Evolutionary conservation across 2,888 invertebrate species (phyloP).

Genomic region (Callinectes sapidus): DNA sequence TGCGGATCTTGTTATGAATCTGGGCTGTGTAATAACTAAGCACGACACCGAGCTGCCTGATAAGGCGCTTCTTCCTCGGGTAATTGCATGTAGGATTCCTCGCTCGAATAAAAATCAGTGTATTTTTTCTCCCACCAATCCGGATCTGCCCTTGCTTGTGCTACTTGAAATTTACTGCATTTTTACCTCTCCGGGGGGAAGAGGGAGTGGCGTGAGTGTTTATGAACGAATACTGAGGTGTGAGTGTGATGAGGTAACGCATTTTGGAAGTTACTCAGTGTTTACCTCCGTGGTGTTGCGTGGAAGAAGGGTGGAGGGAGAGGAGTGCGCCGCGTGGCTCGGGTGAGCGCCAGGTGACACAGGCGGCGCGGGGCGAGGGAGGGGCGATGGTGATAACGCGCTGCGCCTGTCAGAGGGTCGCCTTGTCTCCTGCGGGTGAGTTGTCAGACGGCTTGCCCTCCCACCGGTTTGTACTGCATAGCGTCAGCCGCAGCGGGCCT

Average conservation of each 20-base stretch:
- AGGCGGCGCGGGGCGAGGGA: constrained; percentile 9
- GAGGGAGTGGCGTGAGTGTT: neutral
- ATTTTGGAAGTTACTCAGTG: neutral
- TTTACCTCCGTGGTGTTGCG: neutral
- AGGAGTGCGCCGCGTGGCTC: neutral
- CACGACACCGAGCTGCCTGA: neutral
- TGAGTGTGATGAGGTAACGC: neutral
- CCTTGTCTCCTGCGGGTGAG: neutral
- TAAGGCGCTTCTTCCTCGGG: neutral
- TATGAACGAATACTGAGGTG: neutral
- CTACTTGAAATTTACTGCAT: neutral
- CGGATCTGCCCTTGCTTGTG: neutral
- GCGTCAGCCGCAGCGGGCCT: neutral
- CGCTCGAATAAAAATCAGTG: neutral
- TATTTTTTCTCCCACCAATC: neutral
- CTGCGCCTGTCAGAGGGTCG: neutral
- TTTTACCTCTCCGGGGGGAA: neutral
- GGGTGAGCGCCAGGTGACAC: neutral
- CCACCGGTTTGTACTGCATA: neutral
- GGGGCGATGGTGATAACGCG: neutral
- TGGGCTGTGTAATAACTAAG: neutral
- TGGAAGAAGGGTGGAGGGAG: neutral
- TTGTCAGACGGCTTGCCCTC: constrained; percentile 1
- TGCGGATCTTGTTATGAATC: neutral
- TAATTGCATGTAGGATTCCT: neutral